These are phyloP conservation scores for Gnatocerus cornutus DNA, from an alignment of 2,888 invertebrate species.

Conservation along the genomic window DNA sequence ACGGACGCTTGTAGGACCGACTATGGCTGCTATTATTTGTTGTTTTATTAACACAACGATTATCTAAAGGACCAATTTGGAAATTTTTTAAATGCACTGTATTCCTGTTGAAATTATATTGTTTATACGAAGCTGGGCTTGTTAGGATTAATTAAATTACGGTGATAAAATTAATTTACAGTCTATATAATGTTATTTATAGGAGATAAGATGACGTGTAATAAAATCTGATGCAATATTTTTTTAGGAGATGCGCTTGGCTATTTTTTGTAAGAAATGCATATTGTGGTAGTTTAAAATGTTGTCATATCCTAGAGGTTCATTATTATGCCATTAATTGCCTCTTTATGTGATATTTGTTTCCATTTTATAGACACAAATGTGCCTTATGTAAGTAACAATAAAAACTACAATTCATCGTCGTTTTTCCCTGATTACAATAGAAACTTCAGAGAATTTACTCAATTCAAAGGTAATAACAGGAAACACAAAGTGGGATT, in stretches of 20 bases:
- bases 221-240: constrained; percentile 39
- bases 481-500: too few relatives aligned
- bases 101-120: too few relatives aligned
- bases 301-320: constrained; percentile 35
- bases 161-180: too few relatives aligned
- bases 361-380: constrained; percentile 52
- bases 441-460: too few relatives aligned
- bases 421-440: neutral
- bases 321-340: constrained; percentile 45
- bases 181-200: neutral
- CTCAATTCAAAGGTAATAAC: too few relatives aligned
- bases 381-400: constrained; percentile 56
- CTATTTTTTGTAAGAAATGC: constrained; percentile 22
- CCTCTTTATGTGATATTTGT: constrained; percentile 54
- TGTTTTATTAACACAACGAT: too few relatives aligned
- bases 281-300: constrained; percentile 26
- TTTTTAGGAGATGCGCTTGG: constrained; percentile 4
- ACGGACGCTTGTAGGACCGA: too few relatives aligned
- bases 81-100: too few relatives aligned
- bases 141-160: too few relatives aligned
- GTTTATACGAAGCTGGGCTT: too few relatives aligned
- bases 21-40: too few relatives aligned
- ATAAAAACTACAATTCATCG: constrained; percentile 36
- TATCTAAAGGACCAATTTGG: too few relatives aligned
- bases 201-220: constrained; percentile 8